These are phyloP conservation scores for Erebia palarica DNA, from an alignment of 2,888 invertebrate genomes.

Conservation along the genomic window DNA sequence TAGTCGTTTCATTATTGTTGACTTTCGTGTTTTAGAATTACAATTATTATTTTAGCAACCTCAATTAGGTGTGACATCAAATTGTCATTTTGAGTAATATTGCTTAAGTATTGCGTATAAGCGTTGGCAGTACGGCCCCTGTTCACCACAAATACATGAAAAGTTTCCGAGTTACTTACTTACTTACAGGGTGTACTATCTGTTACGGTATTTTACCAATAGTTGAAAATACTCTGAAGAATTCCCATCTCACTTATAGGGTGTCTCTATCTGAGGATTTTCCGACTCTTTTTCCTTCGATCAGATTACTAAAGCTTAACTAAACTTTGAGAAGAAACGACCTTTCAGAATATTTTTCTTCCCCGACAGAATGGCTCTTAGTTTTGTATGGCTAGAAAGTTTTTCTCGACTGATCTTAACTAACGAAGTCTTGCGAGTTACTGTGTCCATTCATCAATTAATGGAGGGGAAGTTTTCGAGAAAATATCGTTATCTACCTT, in stretches of 20 bases:
- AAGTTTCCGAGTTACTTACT: not conserved
- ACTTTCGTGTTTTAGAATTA: too few species aligned
- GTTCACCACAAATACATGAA: not conserved
- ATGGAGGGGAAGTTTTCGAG: not conserved
- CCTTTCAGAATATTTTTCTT: conserved; percentile 9
- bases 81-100: too few species aligned
- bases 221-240: conserved; percentile 6
- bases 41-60: too few species aligned
- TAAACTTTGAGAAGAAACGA: conserved; percentile 12
- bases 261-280: conserved; percentile 8
- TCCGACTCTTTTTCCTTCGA: conserved; percentile 1
- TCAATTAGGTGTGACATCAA: too few species aligned
- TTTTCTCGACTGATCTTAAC: conserved; percentile 15
- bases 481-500: not conserved
- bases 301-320: conserved; percentile 15
- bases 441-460: not conserved
- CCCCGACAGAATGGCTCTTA: conserved; percentile 2
- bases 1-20: too few species aligned
- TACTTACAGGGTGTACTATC: not conserved
- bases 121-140: too few species aligned
- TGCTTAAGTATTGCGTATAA: too few species aligned
- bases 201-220: not conserved
- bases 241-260: conserved; percentile 1
- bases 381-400: conserved; percentile 5
- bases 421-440: conserved; percentile 1